These are phyloP conservation scores for Manis javanica DNA, from an alignment of 2,797 vertebrate species.

Conservation along the genomic window DNA sequence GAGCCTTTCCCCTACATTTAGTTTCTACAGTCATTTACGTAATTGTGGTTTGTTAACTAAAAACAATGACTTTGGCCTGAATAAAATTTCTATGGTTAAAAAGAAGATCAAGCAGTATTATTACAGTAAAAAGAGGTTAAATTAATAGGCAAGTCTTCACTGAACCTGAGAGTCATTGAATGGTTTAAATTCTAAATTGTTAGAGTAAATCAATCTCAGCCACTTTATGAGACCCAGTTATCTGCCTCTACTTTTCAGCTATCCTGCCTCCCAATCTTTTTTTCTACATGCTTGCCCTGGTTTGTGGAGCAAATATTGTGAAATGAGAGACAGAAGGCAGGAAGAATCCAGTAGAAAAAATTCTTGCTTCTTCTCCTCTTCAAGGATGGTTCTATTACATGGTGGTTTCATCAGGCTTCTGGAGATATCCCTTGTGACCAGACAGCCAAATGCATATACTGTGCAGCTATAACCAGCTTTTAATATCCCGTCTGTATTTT, in stretches of 20 bases:
- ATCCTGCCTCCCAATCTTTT: background rate
- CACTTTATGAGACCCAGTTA: background rate
- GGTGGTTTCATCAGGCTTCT: background rate
- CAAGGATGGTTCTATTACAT: background rate
- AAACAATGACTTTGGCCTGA: background rate
- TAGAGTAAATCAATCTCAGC: background rate
- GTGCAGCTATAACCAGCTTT: background rate
- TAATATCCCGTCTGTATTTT: background rate
- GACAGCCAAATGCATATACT: background rate
- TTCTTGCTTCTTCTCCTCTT: background rate
- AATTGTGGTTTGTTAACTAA: background rate
- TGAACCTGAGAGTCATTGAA: background rate
- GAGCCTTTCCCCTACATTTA: background rate
- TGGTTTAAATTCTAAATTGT: conserved; percentile 14
- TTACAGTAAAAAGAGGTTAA: background rate
- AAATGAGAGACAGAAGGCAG: background rate
- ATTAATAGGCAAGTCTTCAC: background rate
- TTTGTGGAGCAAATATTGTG: background rate
- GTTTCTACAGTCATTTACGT: background rate
- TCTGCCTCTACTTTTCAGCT: background rate
- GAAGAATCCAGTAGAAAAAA: background rate
- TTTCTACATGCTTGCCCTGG: background rate
- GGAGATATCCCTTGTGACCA: background rate
- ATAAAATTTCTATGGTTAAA: background rate
- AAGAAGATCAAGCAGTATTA: background rate